These are phyloP conservation scores for Polydesmus complanatus DNA, from an alignment of 2,888 invertebrate genomes.

Conservation along the genomic window DNA sequence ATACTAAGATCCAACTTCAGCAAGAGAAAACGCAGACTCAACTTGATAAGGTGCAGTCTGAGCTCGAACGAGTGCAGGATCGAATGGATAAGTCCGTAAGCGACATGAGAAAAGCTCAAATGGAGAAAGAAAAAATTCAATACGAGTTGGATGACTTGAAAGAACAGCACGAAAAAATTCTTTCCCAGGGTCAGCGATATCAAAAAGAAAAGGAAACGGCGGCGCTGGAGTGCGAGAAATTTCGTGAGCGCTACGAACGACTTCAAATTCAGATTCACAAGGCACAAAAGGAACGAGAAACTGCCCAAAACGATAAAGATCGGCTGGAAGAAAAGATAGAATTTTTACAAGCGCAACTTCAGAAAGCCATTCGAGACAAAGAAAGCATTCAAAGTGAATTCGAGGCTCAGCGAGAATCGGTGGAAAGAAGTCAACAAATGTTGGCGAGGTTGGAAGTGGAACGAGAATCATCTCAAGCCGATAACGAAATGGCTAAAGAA, in stretches of 20 bases:
- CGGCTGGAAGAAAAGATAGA: conserved; percentile 69
- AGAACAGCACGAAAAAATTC: conserved; percentile 77
- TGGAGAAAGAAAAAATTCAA: conserved; percentile 77
- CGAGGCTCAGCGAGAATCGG: conserved; percentile 70
- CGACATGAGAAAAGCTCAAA: conserved; percentile 39
- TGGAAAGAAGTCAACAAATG: conserved; percentile 54
- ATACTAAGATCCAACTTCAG: conserved; percentile 79
- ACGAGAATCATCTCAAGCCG: conserved; percentile 68
- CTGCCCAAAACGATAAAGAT: conserved; percentile 63
- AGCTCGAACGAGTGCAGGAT: conserved; percentile 78
- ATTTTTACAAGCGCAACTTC: conserved; percentile 62
- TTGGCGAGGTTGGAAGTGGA: conserved; percentile 49
- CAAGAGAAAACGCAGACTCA: conserved; percentile 81
- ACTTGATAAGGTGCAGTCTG: conserved; percentile 76
- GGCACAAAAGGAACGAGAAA: conserved; percentile 76
- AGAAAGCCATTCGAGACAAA: conserved; percentile 67
- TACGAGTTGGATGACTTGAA: conserved; percentile 84
- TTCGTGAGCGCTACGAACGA: conserved; percentile 78
- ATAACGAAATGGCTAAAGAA: conserved; percentile 73
- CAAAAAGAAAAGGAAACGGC: conserved; percentile 81
- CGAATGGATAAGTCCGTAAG: conserved; percentile 34
- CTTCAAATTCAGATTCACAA: conserved; percentile 62
- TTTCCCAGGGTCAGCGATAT: conserved; percentile 69
- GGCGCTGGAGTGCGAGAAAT: conserved; percentile 67
- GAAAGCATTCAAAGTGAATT: conserved; percentile 73